Evolutionary conservation across 1,140 invertebrate species (phyloP).

Genomic region (Drosophila teissieri): DNA sequence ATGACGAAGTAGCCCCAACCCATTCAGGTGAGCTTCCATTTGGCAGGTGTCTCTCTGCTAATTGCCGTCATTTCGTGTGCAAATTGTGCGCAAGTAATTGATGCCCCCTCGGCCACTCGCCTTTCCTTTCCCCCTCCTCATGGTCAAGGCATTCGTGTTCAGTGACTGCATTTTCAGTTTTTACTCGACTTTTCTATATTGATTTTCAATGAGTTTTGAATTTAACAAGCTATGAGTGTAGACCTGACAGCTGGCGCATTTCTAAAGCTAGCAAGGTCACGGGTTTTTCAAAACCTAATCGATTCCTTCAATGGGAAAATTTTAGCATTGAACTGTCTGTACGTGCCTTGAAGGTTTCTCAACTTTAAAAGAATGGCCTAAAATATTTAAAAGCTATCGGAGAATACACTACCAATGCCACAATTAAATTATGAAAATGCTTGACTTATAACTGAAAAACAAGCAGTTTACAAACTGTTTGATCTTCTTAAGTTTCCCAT

Average conservation of each 20-base stretch:
- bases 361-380: not conserved
- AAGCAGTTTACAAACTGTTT: no score
- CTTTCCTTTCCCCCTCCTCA: not conserved
- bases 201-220: slow-evolving; percentile 49
- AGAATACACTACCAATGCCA: no score
- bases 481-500: not conserved
- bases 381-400: not conserved
- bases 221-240: slow-evolving; percentile 15
- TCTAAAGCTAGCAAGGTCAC: slow-evolving; percentile 11
- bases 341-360: not conserved
- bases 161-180: slow-evolving; percentile 27
- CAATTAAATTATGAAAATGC: no score
- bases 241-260: slow-evolving; percentile 9
- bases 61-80: slow-evolving; percentile 73
- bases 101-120: slow-evolving; percentile 9
- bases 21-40: slow-evolving; percentile 27
- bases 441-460: no score
- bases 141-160: slow-evolving; percentile 53
- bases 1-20: slow-evolving; percentile 4
- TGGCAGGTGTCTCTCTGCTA: slow-evolving; percentile 60
- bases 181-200: slow-evolving; percentile 40
- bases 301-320: slow-evolving; percentile 11
- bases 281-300: slow-evolving; percentile 3
- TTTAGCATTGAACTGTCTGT: slow-evolving; percentile 5
- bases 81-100: slow-evolving; percentile 65